Conservation (phyloP, 2,113 vertebrate genomes). For the Pantherophis guttatus region DNA sequence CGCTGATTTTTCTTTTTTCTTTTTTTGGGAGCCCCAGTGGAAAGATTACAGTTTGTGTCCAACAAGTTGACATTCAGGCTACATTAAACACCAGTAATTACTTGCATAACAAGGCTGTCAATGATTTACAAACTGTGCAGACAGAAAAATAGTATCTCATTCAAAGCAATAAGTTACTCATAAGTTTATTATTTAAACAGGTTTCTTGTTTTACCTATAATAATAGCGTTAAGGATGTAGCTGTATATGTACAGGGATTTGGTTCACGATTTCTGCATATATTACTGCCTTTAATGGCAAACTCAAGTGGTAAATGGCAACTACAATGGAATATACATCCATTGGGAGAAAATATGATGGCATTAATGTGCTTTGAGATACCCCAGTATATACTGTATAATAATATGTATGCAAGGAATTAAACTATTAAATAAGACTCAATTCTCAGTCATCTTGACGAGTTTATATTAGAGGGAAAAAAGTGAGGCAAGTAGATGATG, state of each 20-base stretch:
- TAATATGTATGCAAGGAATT: not conserved
- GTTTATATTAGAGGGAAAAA: not conserved
- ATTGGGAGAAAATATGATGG: not conserved
- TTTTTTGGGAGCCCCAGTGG: slow-evolving; percentile 34
- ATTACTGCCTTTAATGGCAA: not conserved
- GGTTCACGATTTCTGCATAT: not conserved
- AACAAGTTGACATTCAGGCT: slow-evolving; percentile 61
- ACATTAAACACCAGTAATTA: slow-evolving; percentile 57
- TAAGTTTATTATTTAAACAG: slow-evolving; percentile 54
- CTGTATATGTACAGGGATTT: slow-evolving; percentile 5
- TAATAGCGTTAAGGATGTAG: slow-evolving; percentile 26
- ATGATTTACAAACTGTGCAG: slow-evolving; percentile 69
- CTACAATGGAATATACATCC: not conserved
- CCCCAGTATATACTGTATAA: not conserved
- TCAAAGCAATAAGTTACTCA: slow-evolving; percentile 69
- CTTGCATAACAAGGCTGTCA: slow-evolving; percentile 68
- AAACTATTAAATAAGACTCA: not conserved
- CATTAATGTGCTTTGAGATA: not conserved
- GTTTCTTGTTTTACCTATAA: slow-evolving; percentile 31
- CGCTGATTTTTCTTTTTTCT: slow-evolving; percentile 39
- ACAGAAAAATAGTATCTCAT: slow-evolving; percentile 40
- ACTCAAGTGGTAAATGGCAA: not conserved
- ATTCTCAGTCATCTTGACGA: not conserved
- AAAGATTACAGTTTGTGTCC: slow-evolving; percentile 66
- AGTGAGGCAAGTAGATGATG: not conserved